A percentile compares a stretch with the other conserved stretches of the same genome.
phyloP scores from a whole-genome alignment of 2,113 vertebrate species.

The Gadus macrocephalus region DNA sequence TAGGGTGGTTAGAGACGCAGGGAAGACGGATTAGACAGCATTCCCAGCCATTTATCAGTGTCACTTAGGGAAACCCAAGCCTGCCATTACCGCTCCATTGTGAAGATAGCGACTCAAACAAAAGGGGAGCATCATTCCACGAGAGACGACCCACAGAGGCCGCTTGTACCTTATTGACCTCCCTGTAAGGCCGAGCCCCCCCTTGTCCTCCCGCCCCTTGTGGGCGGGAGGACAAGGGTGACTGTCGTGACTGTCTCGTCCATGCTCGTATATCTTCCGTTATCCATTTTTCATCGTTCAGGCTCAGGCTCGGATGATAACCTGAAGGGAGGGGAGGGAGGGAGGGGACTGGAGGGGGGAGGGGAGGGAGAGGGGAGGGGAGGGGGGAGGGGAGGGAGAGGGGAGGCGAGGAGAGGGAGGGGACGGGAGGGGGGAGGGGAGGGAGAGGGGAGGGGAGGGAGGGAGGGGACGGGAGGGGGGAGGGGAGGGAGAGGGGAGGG shows the following conservation, averaged over 20 bases:
- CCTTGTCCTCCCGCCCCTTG: conserved; percentile 35
- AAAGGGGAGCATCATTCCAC: conserved; percentile 52
- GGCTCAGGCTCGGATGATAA: too few relatives aligned
- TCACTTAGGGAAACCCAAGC: conserved; percentile 59
- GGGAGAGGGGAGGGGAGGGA: too few relatives aligned
- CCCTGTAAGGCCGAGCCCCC: conserved; percentile 45
- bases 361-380: too few relatives aligned
- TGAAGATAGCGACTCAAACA: conserved; percentile 52
- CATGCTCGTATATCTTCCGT: background rate
- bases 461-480: background rate
- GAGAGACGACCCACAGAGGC: conserved; percentile 42
- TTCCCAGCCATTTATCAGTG: conserved; percentile 58
- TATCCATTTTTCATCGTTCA: too few relatives aligned
- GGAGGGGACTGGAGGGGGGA: background rate
- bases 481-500: conserved; percentile 10
- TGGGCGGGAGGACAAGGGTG: conserved; percentile 17
- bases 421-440: too few relatives aligned
- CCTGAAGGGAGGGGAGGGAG: too few relatives aligned
- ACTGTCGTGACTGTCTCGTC: conserved; percentile 16
- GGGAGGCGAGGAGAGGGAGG: too few relatives aligned
- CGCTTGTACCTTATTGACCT: conserved; percentile 54
- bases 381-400: conserved; percentile 17
- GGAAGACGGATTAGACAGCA: conserved; percentile 28
- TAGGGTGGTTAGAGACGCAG: background rate
- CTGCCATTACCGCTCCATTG: conserved; percentile 54